Evolutionary conservation across 2,113 vertebrate species (phyloP).

Genomic region (Myotis davidii): DNA sequence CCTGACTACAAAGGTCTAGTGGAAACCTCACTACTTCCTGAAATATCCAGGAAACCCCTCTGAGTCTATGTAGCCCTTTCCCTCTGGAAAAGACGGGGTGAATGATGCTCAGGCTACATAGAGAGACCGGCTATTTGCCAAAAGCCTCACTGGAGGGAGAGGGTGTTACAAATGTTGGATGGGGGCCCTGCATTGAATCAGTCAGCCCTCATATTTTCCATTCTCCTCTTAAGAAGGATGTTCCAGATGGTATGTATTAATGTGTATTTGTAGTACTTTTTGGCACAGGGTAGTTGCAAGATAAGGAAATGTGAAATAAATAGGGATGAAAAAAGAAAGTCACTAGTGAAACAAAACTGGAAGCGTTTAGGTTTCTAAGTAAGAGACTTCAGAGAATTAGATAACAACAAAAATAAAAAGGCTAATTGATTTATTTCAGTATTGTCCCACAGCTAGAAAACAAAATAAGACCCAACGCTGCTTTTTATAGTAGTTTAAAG

Average conservation of each 20-base stretch:
- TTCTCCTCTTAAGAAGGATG: slow-evolving; percentile 1
- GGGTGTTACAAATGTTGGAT: neutral
- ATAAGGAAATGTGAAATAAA: slow-evolving; percentile 71
- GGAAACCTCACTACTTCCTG: slow-evolving; percentile 20
- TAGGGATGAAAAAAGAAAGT: slow-evolving; percentile 49
- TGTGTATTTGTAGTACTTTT: slow-evolving; percentile 56
- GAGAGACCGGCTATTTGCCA: neutral
- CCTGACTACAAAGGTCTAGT: slow-evolving; percentile 24
- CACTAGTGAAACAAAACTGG: slow-evolving; percentile 41
- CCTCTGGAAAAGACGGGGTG: neutral
- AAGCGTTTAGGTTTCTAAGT: slow-evolving; percentile 29
- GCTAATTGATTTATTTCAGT: neutral
- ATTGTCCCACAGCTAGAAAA: neutral
- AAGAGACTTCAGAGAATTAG: neutral
- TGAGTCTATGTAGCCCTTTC: neutral
- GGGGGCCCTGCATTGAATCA: slow-evolving; percentile 5
- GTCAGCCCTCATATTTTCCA: neutral
- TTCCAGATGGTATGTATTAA: slow-evolving; percentile 68
- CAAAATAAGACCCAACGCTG: neutral
- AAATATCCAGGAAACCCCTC: neutral
- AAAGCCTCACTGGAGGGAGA: neutral
- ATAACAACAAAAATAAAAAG: neutral
- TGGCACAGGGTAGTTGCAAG: slow-evolving; percentile 27
- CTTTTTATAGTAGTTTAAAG: neutral
- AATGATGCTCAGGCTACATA: neutral